Evolutionary conservation across 2,888 invertebrate genomes (phyloP), one percentile per base, ranked within the genome.

Genomic region (Saturnia pavonia): DNA sequence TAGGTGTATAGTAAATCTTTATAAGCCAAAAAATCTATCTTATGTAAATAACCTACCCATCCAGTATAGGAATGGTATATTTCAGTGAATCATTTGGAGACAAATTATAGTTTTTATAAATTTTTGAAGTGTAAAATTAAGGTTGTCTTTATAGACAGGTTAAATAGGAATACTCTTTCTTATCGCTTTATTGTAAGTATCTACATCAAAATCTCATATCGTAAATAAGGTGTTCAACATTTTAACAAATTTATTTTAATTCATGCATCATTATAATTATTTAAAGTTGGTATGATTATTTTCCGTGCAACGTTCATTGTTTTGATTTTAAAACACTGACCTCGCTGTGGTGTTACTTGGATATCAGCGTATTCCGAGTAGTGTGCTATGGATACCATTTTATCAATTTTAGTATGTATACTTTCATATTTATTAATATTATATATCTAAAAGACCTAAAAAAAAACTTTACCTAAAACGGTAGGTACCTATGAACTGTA

Each of bases 301-400:
- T 51, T 27, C 22, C n/a, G 25, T 60, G 57, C 57, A 60, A 60
- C 14, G 12, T 27, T 60, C 2, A 14, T 14, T 12, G 14, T 14
- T 12, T 25, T 60, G 27, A 60, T 60, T 12, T 27, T 60, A 9
- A 60, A 12, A 60, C 72, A 78, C 81, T 78, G 75, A 81, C 79
- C 74, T 78, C 75, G 73, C 74, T 22, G 68, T 40, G 67, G 14
- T 63, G 45, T 12, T 57, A 25, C 73, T 76, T 76, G 76, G 69
- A 78, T 82, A 85, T 91, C 91, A 91, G 87, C 90, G 88, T 76
- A 82, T 78, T 85, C 92, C 91, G 75, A 91, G 90, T 74, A 90
- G 82, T 74, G 88, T 87, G 91, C 92, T 93, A 91, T 70, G 79
- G 85, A 88, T 76, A 88, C 75, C 74, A 76, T 73, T 43, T 60